A percentile compares a stretch with the other conserved stretches of the same genome.
Evolutionary conservation across 2,113 vertebrate genomes (phyloP).

Genomic region (Myotis lucifugus): DNA sequence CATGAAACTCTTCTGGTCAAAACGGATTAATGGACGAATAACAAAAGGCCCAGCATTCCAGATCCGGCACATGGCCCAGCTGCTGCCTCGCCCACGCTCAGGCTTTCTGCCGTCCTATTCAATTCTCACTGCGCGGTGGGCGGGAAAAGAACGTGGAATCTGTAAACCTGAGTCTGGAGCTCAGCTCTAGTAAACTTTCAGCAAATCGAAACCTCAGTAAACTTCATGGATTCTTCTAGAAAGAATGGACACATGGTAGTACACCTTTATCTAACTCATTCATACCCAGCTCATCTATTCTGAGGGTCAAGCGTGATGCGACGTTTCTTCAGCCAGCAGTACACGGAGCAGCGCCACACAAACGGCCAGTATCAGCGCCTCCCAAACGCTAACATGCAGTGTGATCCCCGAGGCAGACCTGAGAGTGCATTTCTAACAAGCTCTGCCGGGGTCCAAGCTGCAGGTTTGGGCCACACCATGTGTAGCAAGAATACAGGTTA

Average conservation of each 20-base stretch:
- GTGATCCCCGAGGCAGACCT: background rate
- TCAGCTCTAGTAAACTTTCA: background rate
- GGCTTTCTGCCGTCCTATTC: background rate
- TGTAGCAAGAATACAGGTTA: background rate
- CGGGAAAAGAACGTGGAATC: background rate
- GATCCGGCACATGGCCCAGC: too few relatives aligned
- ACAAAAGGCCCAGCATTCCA: background rate
- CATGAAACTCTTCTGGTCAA: background rate
- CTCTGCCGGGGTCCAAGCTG: background rate
- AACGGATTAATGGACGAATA: background rate
- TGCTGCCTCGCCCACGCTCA: background rate
- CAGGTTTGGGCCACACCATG: background rate
- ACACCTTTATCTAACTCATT: background rate
- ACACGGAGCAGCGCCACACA: background rate
- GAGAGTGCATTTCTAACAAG: background rate
- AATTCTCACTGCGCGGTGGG: background rate
- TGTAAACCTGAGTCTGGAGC: background rate
- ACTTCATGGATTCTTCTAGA: background rate
- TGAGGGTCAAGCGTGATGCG: background rate
- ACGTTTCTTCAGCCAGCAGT: background rate
- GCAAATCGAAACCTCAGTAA: background rate
- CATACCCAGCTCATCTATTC: background rate
- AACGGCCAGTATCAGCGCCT: fast-evolving
- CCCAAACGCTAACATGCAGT: background rate
- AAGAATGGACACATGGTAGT: background rate